phyloP scores from a whole-genome alignment of 2,888 invertebrate species.

The Xylocampa areola region DNA sequence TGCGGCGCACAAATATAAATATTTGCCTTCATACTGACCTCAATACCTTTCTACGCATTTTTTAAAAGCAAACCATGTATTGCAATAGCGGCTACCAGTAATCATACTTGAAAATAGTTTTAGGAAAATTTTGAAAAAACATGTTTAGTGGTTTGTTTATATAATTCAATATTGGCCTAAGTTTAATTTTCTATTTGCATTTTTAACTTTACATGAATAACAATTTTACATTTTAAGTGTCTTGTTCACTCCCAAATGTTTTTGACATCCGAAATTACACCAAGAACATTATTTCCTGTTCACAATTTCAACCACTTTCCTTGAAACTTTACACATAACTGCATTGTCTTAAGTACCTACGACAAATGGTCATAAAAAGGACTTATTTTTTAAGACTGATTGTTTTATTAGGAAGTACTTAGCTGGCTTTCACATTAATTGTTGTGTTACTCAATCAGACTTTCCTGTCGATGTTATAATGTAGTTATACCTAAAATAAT shows the following conservation, averaged over 20 bases:
- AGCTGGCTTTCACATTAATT: constrained; percentile 20
- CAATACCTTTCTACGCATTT: constrained; percentile 24
- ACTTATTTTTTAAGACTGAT: constrained; percentile 64
- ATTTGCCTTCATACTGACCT: constrained; percentile 45
- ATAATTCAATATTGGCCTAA: not conserved
- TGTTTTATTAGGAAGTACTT: constrained; percentile 38
- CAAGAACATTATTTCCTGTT: too few species aligned
- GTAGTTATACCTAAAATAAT: constrained; percentile 46
- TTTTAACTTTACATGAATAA: not conserved
- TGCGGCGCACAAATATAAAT: constrained; percentile 43
- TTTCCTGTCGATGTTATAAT: constrained; percentile 23
- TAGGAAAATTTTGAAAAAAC: not conserved
- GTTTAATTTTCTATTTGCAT: not conserved
- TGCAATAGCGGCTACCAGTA: constrained; percentile 1
- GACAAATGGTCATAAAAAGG: constrained; percentile 21
- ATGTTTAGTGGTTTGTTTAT: not conserved
- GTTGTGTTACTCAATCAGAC: constrained; percentile 9
- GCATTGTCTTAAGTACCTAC: constrained; percentile 6
- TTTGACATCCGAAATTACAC: too few species aligned
- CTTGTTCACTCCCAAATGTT: not conserved
- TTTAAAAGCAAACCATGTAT: constrained; percentile 5
- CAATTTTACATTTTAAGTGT: not conserved
- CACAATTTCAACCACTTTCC: not conserved
- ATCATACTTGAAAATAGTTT: constrained; percentile 1
- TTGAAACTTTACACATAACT: not conserved